Evolutionary conservation across 2,113 vertebrate genomes (phyloP).

Genomic region (Tiliqua scincoides): DNA sequence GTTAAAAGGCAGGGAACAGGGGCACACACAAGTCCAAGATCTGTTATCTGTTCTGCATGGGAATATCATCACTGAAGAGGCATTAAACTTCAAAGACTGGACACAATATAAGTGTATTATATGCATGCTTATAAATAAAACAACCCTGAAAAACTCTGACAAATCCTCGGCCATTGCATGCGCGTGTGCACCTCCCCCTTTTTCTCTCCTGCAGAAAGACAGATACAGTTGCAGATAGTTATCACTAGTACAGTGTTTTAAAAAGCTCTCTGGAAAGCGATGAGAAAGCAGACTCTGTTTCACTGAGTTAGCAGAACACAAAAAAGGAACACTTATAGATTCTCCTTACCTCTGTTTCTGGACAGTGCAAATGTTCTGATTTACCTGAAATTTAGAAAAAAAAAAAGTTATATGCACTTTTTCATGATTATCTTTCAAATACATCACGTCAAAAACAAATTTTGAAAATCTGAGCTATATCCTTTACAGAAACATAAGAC

Average conservation of each 20-base stretch:
- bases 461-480: neutral
- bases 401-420: constrained; percentile 43
- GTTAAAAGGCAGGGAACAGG: too few species aligned
- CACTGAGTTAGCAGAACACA: neutral
- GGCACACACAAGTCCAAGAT: too few species aligned
- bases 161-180: neutral
- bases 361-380: constrained; percentile 75
- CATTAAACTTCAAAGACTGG: too few species aligned
- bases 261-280: neutral
- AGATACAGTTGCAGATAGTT: neutral
- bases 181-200: too few species aligned
- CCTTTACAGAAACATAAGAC: too few species aligned
- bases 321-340: neutral
- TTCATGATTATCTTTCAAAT: accelerated
- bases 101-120: too few species aligned
- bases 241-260: neutral
- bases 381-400: constrained; percentile 80
- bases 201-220: neutral
- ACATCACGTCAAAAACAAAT: constrained; percentile 8
- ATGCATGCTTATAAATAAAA: too few species aligned
- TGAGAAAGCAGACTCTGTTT: neutral
- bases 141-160: too few species aligned
- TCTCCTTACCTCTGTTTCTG: constrained; percentile 89
- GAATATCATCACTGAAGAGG: too few species aligned
- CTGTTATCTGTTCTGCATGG: too few species aligned